These are phyloP conservation scores for Lycophotia porphyrea DNA, from an alignment of 2,888 invertebrate genomes.

Conservation along the genomic window DNA sequence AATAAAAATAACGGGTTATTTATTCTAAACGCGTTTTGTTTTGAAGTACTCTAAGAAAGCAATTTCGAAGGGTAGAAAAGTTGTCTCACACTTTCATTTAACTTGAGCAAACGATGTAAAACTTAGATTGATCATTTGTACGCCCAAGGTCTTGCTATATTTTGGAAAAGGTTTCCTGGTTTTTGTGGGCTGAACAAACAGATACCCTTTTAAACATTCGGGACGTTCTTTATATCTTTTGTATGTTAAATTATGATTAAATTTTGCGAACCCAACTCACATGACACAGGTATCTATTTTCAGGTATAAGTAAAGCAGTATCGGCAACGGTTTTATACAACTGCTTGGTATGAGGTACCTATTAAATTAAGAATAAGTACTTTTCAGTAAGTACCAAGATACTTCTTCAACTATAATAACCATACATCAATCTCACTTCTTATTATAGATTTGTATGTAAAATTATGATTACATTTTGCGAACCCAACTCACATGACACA, in stretches of 20 bases:
- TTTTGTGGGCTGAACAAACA: constrained; percentile 28
- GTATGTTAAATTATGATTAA: constrained; percentile 43
- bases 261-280: neutral
- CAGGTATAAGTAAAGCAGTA: too few relatives aligned
- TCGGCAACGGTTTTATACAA: too few relatives aligned
- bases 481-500: neutral
- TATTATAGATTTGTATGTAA: constrained; percentile 46
- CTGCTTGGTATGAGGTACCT: neutral
- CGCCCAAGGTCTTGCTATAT: constrained; percentile 19
- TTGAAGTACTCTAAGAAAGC: constrained; percentile 31
- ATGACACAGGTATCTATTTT: neutral
- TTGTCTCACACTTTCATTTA: constrained; percentile 36
- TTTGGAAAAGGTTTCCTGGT: constrained; percentile 23
- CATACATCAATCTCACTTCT: neutral
- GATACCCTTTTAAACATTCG: constrained; percentile 39
- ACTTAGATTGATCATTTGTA: constrained; percentile 55
- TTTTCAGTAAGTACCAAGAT: neutral
- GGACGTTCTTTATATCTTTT: constrained; percentile 20
- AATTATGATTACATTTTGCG: constrained; percentile 31
- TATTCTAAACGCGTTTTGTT: constrained; percentile 54
- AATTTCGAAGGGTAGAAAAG: constrained; percentile 48
- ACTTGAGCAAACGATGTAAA: constrained; percentile 27
- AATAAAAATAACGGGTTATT: constrained; percentile 32
- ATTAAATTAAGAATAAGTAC: neutral
- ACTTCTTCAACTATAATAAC: neutral